Base-by-base conservation (phyloP, 2,888 invertebrate genomes). In the Antitype chi region DNA sequence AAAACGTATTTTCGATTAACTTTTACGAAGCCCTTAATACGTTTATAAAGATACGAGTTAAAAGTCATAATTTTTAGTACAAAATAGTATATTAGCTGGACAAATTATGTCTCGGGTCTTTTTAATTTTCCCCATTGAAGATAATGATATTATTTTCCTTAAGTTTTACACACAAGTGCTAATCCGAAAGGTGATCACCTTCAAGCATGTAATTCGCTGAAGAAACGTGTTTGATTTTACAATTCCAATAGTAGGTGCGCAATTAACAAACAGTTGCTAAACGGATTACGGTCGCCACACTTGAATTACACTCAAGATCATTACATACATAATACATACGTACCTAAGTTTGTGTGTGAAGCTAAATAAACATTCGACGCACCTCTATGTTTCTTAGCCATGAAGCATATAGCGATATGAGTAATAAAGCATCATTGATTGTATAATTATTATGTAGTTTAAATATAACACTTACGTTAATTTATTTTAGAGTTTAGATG, bases 201-300 rank as follows among this genome's bases (percentile, higher is more conserved):
- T 70, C 77, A 71, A 76, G 57, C n/a, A 77, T n/a, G 49, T 62
- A 62, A 32, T 76, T 85, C 66, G 66, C 25, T 15, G 38, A 60
- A 70, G 62, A 32, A 64, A 53, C 68, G 15, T 52, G 62, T 59
- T 55, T 66, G 52, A 57, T 69, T 70, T 83, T 62, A 74, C 84
- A 78, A 84, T 74, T 74, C 57, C 38, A 82, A 82, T 74, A 60
- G 47, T 68, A 32, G 17, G 17, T 1, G 9, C 28, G 28, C 60
- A 69, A 70, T 77, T 73, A 74, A 53, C 70, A 69, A 57, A 47
- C 62, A n/a, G 57, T 83, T 84, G 84, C 86, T 83, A 74, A 83
- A 83, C 62, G 47, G 71, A 83, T 86, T 79, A 70, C 84, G 59
- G 72, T 74, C 49, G 32, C 71, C 66, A 70, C 71, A 82, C 71